A percentile compares a stretch with the other conserved stretches of the same genome.
phyloP scores from a whole-genome alignment of 2,113 vertebrate genomes.

The Pithys albifrons region DNA sequence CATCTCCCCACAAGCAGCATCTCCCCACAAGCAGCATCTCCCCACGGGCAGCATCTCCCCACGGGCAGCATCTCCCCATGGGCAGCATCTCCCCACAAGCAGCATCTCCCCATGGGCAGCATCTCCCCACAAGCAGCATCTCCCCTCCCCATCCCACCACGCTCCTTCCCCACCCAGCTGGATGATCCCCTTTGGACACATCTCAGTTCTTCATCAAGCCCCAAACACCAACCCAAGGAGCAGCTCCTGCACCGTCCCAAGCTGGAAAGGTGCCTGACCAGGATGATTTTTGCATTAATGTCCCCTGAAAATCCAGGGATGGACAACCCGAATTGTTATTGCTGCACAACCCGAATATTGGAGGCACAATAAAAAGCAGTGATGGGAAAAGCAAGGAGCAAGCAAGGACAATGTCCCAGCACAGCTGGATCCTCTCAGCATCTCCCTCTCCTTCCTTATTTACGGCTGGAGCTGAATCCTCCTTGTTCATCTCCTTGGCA shows the following conservation, averaged over 20 bases:
- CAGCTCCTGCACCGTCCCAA: background rate
- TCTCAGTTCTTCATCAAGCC: background rate
- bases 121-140: background rate
- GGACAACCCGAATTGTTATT: too few species aligned
- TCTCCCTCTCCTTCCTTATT: background rate
- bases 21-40: background rate
- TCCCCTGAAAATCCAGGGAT: background rate
- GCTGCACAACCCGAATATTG: rapidly evolving
- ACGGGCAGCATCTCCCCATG: background rate
- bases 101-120: background rate
- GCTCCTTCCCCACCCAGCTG: background rate
- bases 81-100: background rate
- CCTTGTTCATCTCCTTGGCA: background rate
- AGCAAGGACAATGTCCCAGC: background rate
- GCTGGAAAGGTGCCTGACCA: background rate
- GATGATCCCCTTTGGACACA: background rate
- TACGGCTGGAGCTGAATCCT: background rate
- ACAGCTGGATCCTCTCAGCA: constrained; percentile 21
- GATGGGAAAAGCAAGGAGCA: background rate
- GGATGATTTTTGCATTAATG: background rate
- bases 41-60: background rate
- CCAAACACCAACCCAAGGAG: rapidly evolving
- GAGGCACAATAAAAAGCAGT: rapidly evolving
- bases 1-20: background rate
- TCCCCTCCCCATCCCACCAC: rapidly evolving